A percentile compares a stretch with the other conserved stretches of the same genome.
Evolutionary conservation across 1,140 invertebrate genomes (phyloP).

Genomic region (Odontomachus brunneus): DNA sequence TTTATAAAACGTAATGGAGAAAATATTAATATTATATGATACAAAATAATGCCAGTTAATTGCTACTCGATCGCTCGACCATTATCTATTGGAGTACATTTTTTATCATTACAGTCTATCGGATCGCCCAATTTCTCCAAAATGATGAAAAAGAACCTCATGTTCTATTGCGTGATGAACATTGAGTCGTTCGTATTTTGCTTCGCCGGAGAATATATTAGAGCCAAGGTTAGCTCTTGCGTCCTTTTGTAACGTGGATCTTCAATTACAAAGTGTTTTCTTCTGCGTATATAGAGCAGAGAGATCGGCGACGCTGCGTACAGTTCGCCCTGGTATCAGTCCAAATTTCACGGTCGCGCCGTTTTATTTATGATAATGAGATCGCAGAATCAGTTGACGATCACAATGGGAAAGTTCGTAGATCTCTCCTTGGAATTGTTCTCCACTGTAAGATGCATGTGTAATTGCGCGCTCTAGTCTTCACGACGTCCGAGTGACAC

Average conservation of each 20-base stretch:
- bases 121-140: not conserved
- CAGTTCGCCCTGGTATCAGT: slow-evolving; percentile 47
- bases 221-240: slow-evolving; percentile 8
- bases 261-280: not conserved
- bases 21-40: too few relatives aligned
- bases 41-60: not conserved
- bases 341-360: slow-evolving; percentile 24
- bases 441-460: slow-evolving; percentile 49
- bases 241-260: too few relatives aligned
- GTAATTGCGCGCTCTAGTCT: not conserved
- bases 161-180: slow-evolving; percentile 38
- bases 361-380: slow-evolving; percentile 50
- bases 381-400: slow-evolving; percentile 44
- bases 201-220: slow-evolving; percentile 66
- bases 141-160: slow-evolving; percentile 16
- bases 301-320: slow-evolving; percentile 39
- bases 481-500: not conserved
- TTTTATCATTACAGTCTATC: slow-evolving; percentile 29
- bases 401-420: slow-evolving; percentile 59
- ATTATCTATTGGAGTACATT: not conserved
- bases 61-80: not conserved
- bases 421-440: slow-evolving; percentile 58
- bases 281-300: slow-evolving; percentile 25
- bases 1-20: too few relatives aligned
- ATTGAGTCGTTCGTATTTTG: slow-evolving; percentile 58